Conservation (phyloP, 2,797 vertebrate species). For the Lacerta viridis region DNA sequence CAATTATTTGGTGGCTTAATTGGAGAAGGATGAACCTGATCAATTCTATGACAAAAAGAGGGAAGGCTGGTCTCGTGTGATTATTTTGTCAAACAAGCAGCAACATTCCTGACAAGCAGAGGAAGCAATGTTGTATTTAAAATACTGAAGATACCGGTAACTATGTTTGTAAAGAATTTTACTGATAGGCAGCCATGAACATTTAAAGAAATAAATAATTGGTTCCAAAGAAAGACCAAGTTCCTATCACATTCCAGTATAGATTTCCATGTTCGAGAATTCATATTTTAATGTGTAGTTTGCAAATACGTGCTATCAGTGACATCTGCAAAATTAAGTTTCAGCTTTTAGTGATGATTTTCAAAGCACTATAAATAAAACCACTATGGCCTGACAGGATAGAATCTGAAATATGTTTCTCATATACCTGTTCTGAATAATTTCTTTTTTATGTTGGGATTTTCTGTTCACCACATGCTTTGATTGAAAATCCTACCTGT, state of each 20-base stretch:
- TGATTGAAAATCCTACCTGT: no score
- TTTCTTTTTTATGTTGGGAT: background rate
- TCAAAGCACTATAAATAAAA: slow-evolving; percentile 14
- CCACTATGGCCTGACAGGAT: background rate
- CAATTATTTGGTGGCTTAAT: background rate
- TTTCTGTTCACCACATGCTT: background rate
- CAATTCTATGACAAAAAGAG: background rate
- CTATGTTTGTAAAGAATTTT: background rate
- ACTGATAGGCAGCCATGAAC: background rate
- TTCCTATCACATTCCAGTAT: background rate
- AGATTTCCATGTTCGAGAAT: background rate
- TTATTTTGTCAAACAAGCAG: background rate
- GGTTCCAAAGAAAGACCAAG: background rate
- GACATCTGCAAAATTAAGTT: background rate
- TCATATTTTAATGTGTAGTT: background rate
- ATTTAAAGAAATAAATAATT: no score
- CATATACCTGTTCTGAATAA: background rate
- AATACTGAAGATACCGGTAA: background rate
- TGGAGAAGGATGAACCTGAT: background rate
- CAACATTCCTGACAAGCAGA: background rate
- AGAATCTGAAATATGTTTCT: background rate
- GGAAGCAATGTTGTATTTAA: background rate
- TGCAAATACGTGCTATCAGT: background rate
- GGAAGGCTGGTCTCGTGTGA: background rate
- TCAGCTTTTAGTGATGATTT: background rate